Percentiles rank a stretch among this genome's conserved stretches.
Conservation (phyloP, 2,797 vertebrate genomes). For the Melanotaenia trifasciata region DNA sequence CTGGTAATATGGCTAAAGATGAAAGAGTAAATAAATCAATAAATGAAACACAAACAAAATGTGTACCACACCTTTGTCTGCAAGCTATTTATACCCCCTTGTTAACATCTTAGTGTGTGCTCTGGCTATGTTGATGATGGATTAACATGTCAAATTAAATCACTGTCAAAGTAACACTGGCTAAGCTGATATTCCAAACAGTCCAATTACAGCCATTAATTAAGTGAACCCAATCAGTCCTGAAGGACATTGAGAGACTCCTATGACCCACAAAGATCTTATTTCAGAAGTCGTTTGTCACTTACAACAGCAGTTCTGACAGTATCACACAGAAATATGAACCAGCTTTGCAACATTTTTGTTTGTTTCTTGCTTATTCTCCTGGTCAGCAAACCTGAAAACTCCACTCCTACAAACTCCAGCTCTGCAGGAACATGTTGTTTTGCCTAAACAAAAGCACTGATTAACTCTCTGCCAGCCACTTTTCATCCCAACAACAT, state of each 20-base stretch:
- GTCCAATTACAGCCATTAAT: constrained; percentile 73
- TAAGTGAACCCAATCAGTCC: constrained; percentile 61
- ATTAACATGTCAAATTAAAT: constrained; percentile 80
- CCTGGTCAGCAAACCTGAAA: neutral
- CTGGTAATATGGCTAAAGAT: constrained; percentile 28
- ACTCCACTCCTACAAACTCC: neutral
- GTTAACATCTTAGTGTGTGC: constrained; percentile 59
- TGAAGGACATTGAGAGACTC: constrained; percentile 67
- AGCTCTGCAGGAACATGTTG: neutral
- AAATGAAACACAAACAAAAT: constrained; percentile 38
- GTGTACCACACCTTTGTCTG: constrained; percentile 36
- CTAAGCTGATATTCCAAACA: constrained; percentile 68
- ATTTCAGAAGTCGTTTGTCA: constrained; percentile 22
- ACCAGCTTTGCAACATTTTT: neutral
- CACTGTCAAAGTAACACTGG: constrained; percentile 70
- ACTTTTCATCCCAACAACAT: neutral
- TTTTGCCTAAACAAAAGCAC: neutral
- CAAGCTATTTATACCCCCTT: constrained; percentile 58
- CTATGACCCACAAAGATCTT: constrained; percentile 35
- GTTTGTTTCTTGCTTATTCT: neutral
- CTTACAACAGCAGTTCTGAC: neutral
- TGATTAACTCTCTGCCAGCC: neutral
- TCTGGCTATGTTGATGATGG: constrained; percentile 69
- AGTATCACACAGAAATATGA: neutral
- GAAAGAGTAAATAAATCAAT: constrained; percentile 49